Evolutionary conservation across 1,140 invertebrate species (phyloP), one percentile per base, ranked within the genome.

Genomic region (Drosophila asahinai): DNA sequence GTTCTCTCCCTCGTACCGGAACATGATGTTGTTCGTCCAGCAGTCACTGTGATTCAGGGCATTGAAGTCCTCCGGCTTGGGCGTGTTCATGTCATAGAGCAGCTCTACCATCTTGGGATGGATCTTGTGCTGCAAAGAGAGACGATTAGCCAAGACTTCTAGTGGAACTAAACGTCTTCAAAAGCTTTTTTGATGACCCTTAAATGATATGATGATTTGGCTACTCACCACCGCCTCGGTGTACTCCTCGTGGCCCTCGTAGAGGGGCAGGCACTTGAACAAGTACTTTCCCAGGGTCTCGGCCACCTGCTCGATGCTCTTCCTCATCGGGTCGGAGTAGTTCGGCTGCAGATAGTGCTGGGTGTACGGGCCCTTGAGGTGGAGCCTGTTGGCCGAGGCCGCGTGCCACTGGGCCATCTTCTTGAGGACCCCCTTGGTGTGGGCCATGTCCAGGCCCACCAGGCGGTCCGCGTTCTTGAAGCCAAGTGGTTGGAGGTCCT

Each of bases 21-120:
- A 94, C 55, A 94, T 70, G 14, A 94, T 87, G 62, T 94, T 94
- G 61, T 93, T 90, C 1, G 64, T 64, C 82, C 86, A 91, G n/a
- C 93, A 93, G 80, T 96, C 95, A 8, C 95, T 95, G 49, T 96
- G 95, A 76, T 94, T 94, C 8, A 96, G 82, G 1, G 95, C 95
- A 74, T 94, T 94, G 57, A 95, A 95, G 36, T 94, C 93, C 22
- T 94, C 93, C 0, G 92, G 68, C 48, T 80, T 62, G 3, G 49
- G 38, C 5, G 68, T 60, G 17, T 45, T 64, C 12, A 94, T 47
- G 9, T 52, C 57, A 42, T 43, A 73, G 22, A 91, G 73, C 2
- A 73, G 58, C 2, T 82, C 78, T 8, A 81, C 61, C 12, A 89
- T 66, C 5, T 78, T 74, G 0, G 54, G 48, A 2, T 64, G 66